Evolutionary conservation across 2,888 invertebrate genomes (phyloP), one percentile per base, ranked within the genome.

Genomic region (Campaea margaritaria): DNA sequence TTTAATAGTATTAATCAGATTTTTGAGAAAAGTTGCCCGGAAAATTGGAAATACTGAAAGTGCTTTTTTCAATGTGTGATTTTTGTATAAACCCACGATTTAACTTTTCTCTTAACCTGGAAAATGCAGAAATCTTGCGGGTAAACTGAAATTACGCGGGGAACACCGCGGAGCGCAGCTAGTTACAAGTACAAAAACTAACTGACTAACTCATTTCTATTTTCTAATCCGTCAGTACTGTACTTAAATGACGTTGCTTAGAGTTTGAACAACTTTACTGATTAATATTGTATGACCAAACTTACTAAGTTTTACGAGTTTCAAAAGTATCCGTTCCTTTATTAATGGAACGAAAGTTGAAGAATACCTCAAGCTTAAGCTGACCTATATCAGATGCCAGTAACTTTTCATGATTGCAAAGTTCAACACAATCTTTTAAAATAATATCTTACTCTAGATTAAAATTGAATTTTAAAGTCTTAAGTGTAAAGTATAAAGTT

Each of bases 261-360:
- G 51, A 43, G 34, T 58, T 36, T 16, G 46, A 36, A n/a, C 5
- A 21, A 21, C 21, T 21, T 21, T 21, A 21, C 47, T 51, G 51
- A 21, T 52, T 52, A 52, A 42, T 47, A 12, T 42, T 58, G 51
- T 42, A 58, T 21, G 31, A 21, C 36, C 21, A 27, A 38, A 50
- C 39, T 41, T 45, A 31, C 27, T 42, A 42, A 58, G 41, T 28
- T 45, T 49, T 15, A 36, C 36, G 50, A 57, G 28, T 39, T 57
- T 36, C 45, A 21, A 34, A 45, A 31, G 42, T 21, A 15, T 41
- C 16, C 27, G 10, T 49, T 28, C 34, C 39, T 44, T 38, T 36
- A 42, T 51, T 45, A 47, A 36, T n/a, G 12, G n/a, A 36, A 36
- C 12, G 10, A n/a, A n/a, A 44, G 34, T 14, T 42, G 15, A 41